Conservation (phyloP, 2,888 invertebrate species). For the Ormyrus thymus region DNA sequence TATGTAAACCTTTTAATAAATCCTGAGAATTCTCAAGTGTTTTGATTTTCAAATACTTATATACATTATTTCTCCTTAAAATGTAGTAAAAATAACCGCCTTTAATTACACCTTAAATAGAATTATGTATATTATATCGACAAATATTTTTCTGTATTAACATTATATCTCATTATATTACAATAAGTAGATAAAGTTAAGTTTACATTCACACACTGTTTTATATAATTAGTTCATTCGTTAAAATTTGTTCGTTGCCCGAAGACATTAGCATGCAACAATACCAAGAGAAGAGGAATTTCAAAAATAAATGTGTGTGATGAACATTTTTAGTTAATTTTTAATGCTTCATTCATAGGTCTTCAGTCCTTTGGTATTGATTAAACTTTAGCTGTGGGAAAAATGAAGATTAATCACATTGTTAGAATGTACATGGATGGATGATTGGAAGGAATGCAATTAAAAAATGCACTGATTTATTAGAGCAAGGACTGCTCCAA, state of each 20-base stretch:
- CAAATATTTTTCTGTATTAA: slow-evolving; percentile 56
- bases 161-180: slow-evolving; percentile 61
- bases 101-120: slow-evolving; percentile 39
- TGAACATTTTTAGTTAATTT: slow-evolving; percentile 28
- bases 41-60: slow-evolving; percentile 47
- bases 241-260: slow-evolving; percentile 46
- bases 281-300: slow-evolving; percentile 44
- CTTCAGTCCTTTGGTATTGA: slow-evolving; percentile 27
- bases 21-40: slow-evolving; percentile 66
- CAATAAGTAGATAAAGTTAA: slow-evolving; percentile 56
- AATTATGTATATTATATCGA: slow-evolving; percentile 44
- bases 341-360: slow-evolving; percentile 24
- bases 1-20: slow-evolving; percentile 71
- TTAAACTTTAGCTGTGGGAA: slow-evolving; percentile 37
- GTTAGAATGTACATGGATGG: slow-evolving; percentile 44
- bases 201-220: slow-evolving; percentile 50
- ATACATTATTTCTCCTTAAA: slow-evolving; percentile 29
- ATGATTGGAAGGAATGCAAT: slow-evolving; percentile 45
- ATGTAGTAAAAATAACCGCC: slow-evolving; percentile 42
- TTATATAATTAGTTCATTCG: background rate
- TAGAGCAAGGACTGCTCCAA: slow-evolving; percentile 96
- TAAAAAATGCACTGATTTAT: slow-evolving; percentile 67
- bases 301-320: slow-evolving; percentile 7
- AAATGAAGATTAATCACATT: slow-evolving; percentile 36
- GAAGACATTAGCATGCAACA: slow-evolving; percentile 24